Evolutionary conservation across 2,113 vertebrate species (phyloP).

Genomic region (Microcebus lehilahytsara): DNA sequence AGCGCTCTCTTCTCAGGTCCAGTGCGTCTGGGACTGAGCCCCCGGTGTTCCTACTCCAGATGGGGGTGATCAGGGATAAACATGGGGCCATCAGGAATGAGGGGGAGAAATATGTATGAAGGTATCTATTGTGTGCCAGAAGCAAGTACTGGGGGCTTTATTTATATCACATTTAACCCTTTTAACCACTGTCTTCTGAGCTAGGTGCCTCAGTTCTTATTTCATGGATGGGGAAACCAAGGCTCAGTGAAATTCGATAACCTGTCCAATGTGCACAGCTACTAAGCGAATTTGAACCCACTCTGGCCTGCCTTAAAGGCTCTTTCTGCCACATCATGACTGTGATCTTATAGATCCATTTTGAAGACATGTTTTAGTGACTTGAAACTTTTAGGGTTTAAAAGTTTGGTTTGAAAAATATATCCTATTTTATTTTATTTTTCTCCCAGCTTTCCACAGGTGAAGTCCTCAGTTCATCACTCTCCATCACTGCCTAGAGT

Average conservation of each 20-base stretch:
- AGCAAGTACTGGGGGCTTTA: not conserved
- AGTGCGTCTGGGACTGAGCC: not conserved
- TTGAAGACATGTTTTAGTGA: not conserved
- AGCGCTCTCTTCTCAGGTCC: not conserved
- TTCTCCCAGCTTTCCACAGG: not conserved
- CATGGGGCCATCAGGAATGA: not conserved
- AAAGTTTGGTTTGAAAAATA: not conserved
- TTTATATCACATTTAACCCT: not conserved
- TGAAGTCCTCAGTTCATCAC: not conserved
- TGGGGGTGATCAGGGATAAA: not conserved
- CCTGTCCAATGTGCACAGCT: not conserved
- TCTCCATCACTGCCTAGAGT: slow-evolving; percentile 9
- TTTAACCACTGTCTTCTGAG: not conserved
- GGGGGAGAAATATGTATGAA: not conserved
- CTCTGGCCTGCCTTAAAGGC: not conserved
- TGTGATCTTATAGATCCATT: not conserved
- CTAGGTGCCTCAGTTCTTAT: not conserved
- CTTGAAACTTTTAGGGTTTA: not conserved
- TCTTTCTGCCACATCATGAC: not conserved
- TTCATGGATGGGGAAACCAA: not conserved
- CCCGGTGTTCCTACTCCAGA: not conserved
- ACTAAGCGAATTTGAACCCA: not conserved
- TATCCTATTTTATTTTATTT: not conserved
- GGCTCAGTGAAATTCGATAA: not conserved
- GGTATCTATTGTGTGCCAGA: not conserved